Conservation (phyloP, 1,140 invertebrate species). For the Pseudomyrmex cubaensis region DNA sequence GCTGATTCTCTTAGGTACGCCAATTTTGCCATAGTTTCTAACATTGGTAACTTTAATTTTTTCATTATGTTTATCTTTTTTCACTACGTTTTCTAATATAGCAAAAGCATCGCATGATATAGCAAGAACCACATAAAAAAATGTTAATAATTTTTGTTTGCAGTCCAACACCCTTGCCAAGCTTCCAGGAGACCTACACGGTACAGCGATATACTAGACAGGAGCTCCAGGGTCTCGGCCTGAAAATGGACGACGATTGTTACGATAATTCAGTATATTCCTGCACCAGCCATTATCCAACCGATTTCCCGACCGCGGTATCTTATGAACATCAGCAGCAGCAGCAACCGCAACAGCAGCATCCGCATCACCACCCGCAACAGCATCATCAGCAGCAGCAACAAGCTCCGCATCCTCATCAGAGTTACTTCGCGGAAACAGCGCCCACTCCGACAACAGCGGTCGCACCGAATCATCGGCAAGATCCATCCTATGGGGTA, state of each 20-base stretch:
- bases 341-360: constrained; percentile 83
- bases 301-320: constrained; percentile 83
- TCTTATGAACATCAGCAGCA: constrained; percentile 88
- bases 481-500: constrained; percentile 73
- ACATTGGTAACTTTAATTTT: neutral
- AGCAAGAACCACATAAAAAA: neutral
- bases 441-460: constrained; percentile 72
- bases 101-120: neutral
- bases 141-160: constrained; percentile 11
- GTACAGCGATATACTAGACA: constrained; percentile 88
- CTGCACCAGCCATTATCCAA: constrained; percentile 86
- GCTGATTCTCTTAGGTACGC: constrained; percentile 81
- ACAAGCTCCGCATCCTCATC: constrained; percentile 74
- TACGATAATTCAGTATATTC: constrained; percentile 86
- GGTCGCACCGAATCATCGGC: constrained; percentile 75
- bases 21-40: neutral
- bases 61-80: too few relatives aligned
- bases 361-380: constrained; percentile 71
- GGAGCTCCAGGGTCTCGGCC: constrained; percentile 87
- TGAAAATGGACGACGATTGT: constrained; percentile 93
- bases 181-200: constrained; percentile 95
- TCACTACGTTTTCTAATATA: too few relatives aligned
- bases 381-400: constrained; percentile 70
- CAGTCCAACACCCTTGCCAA: constrained; percentile 89
- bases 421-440: constrained; percentile 78